Conservation (phyloP, 2,888 invertebrate species). For the Hecatera dysodea region DNA sequence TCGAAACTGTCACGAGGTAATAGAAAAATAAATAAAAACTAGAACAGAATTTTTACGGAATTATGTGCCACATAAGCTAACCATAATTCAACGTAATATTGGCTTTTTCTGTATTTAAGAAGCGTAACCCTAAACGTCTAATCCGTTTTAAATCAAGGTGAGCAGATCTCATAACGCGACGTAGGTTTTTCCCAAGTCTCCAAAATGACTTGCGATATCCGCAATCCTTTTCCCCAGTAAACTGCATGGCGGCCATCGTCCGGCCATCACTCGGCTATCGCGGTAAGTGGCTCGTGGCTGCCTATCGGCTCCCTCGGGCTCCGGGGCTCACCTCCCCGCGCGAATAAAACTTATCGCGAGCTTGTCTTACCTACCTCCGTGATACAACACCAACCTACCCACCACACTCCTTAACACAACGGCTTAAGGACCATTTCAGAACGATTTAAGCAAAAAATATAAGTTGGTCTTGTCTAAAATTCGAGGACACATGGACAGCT, state of each 20-base stretch:
- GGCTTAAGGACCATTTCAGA: slow-evolving; percentile 54
- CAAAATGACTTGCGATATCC: slow-evolving; percentile 31
- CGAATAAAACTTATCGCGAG: slow-evolving; percentile 84
- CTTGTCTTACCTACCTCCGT: slow-evolving; percentile 76
- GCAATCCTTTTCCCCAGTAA: slow-evolving; percentile 48
- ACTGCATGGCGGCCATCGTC: slow-evolving; percentile 45
- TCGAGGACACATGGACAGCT: slow-evolving; percentile 75
- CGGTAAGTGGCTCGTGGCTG: slow-evolving; percentile 63
- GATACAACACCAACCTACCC: slow-evolving; percentile 54
- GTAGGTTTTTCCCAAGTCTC: not conserved
- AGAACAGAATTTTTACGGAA: not conserved
- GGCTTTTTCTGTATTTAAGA: too few relatives aligned
- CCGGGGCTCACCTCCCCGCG: slow-evolving; percentile 75
- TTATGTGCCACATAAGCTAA: not conserved
- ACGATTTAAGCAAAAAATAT: slow-evolving; percentile 14
- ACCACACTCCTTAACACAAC: slow-evolving; percentile 23
- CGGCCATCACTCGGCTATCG: slow-evolving; percentile 62
- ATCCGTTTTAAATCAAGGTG: slow-evolving; percentile 29
- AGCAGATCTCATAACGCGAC: slow-evolving; percentile 4
- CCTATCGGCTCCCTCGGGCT: slow-evolving; percentile 67
- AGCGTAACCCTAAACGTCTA: not conserved
- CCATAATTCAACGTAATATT: not conserved
- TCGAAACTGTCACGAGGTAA: not conserved
- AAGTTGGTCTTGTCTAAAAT: slow-evolving; percentile 65
- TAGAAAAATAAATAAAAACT: not conserved